Base-by-base conservation (phyloP, 2,888 invertebrate genomes). In the Ecliptopera silaceata region DNA sequence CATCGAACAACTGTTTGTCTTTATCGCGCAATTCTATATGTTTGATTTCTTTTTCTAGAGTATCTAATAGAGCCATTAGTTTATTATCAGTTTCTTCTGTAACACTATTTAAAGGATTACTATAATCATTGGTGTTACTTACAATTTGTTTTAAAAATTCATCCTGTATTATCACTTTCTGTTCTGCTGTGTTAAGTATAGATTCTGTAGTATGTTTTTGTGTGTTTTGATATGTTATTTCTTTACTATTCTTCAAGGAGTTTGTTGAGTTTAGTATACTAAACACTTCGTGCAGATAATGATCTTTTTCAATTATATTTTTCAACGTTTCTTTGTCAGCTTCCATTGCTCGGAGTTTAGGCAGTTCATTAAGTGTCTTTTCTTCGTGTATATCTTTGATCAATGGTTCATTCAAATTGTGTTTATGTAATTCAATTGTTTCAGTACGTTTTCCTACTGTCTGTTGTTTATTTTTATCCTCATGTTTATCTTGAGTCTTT, bases 1-100 rank as follows among this genome's bases (percentile, higher is more conserved):
- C 76, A 68, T 87, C 80, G 49, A 87, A 74, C 46, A 84, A 63
- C 64, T 82, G 71, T 68, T 80, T 87, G 57, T 81, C 77, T 4
- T 58, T 70, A 2, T 69, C 72, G 53, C 72, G 69, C 12, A 86
- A 58, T 50, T 85, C 72, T 26, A 80, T 66, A 55, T 82, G 72
- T 46, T 79, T 80, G 0, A 84, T 79, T 77, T 86, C 81, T 68
- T 68, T 66, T 62, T 87, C 86, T 55, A 88, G 67, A 55, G 70
- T 79, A 51, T 86, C 76, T 29, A 88, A 66, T 48, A 88, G 66
- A 38, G 56, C 58, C 61, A 88, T 70, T 1, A 88, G 56, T 56
- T 78, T 82, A 36, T 69, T 74, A 26, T 86, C 83, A 43, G 61
- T 57, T 11, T 77, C 70, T 42, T 79, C 75, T 47, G 71, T 72